Evolutionary conservation across 1,140 invertebrate genomes (phyloP), one percentile per base, ranked within the genome.

Genomic region (Stegodyphus dumicola): DNA sequence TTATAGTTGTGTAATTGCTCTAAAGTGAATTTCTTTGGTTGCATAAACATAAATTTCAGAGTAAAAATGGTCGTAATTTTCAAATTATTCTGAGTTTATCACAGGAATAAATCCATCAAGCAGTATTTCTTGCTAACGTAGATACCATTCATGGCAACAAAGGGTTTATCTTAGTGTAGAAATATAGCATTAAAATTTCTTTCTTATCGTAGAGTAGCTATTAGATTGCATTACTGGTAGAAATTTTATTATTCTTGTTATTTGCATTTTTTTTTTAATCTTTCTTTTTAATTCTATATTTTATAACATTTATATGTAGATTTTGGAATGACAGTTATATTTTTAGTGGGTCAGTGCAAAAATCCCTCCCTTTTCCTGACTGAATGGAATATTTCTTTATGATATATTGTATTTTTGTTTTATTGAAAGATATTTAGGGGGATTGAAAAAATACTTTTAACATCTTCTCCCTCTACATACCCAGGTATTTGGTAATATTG

Each of bases 401-500:
- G 15, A 15, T 66, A 17, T 71, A 73, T 6, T 85, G 49, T 85
- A 56, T 49, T 67, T 85, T 73, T 56, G 33, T 76, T 70, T 85
- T 77, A 65, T 75, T n/a, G n/a, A 80, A 65, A 33, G 11, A 75
- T 74, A 48, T 83, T 52, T 79, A 71, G 65, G 81, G 81, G 74
- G 49, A 67, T 67, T 70, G 51, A 74, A 73, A 81, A 81, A 79
- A 73, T 81, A 65, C 66, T 78, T 78, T 86, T 86, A 86, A 86
- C 84, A 77, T 78, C 18, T 86, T 86, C 83, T 86, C 84, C 84
- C 84, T 86, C 76, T 78, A 74, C 84, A 77, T 73, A 64, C 65
- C 67, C 91, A 98, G 97, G 96, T 99, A 91, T 99, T 99, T 94
- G 99, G 99, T 92, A 99, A 99, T 94, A 99, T 99, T 93, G 93